phyloP scores from a whole-genome alignment of 2,797 vertebrate genomes.

The Zalophus californianus region DNA sequence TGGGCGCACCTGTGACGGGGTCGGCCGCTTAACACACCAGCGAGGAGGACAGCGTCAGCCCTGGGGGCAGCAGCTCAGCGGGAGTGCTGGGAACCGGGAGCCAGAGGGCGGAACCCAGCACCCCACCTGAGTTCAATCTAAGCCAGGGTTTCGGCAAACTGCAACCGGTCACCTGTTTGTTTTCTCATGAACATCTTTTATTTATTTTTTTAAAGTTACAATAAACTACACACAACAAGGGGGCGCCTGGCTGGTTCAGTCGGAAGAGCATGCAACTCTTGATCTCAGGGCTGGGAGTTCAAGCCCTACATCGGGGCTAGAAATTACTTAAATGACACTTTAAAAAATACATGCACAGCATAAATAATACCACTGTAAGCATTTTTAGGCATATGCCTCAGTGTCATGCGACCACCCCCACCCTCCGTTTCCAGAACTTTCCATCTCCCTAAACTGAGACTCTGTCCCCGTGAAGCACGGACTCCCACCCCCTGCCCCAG shows the following conservation, averaged over 20 bases:
- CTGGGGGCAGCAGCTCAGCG: neutral
- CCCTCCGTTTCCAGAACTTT: neutral
- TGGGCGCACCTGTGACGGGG: neutral
- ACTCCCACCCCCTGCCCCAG: neutral
- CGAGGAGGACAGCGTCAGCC: neutral
- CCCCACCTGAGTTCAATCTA: fast-evolving
- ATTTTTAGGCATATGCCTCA: neutral
- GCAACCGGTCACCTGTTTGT: neutral
- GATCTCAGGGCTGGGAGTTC: neutral
- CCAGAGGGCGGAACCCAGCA: neutral
- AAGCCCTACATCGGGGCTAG: neutral
- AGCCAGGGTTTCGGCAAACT: neutral
- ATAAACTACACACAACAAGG: neutral
- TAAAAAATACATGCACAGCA: neutral
- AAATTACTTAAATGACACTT: neutral
- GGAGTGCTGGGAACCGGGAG: neutral
- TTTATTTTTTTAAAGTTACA: neutral
- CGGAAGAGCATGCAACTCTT: neutral
- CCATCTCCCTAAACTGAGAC: neutral
- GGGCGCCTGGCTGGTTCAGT: neutral
- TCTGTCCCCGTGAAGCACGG: neutral
- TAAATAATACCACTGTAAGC: neutral
- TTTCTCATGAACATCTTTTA: neutral
- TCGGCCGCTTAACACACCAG: neutral
- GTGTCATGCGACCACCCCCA: fast-evolving